phyloP scores from a whole-genome alignment of 2,888 invertebrate species.

The Drosophila multiciliata region DNA sequence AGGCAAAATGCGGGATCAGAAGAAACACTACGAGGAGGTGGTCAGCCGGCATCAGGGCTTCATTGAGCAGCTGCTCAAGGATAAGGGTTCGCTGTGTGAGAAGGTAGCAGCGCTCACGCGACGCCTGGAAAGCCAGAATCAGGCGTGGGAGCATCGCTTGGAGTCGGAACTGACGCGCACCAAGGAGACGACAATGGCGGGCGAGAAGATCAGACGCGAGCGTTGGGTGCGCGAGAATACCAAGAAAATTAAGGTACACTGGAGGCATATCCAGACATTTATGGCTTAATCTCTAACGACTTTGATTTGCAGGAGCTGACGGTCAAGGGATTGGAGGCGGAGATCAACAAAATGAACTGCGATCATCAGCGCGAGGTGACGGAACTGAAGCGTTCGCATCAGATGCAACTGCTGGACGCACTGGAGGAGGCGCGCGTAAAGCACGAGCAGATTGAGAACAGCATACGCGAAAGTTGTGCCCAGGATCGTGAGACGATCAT shows the following conservation, averaged over 20 bases:
- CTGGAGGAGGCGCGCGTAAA: conserved; percentile 88
- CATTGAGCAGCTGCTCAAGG: conserved; percentile 92
- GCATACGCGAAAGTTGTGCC: conserved; percentile 87
- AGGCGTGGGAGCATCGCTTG: conserved; percentile 90
- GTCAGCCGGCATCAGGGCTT: conserved; percentile 93
- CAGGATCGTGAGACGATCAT: conserved; percentile 88
- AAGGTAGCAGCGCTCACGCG: conserved; percentile 84
- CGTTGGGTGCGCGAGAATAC: conserved; percentile 94
- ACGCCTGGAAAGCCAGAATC: conserved; percentile 86
- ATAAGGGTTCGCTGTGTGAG: conserved; percentile 91
- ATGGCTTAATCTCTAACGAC: neutral
- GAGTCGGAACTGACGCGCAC: conserved; percentile 90
- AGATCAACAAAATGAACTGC: conserved; percentile 91
- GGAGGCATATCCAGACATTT: rapidly evolving
- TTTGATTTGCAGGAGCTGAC: conserved; percentile 89
- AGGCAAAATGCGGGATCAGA: conserved; percentile 86
- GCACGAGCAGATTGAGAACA: conserved; percentile 87
- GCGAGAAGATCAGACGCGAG: conserved; percentile 90
- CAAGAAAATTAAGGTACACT: conserved; percentile 91
- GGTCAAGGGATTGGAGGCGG: conserved; percentile 94
- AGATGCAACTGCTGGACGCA: conserved; percentile 89
- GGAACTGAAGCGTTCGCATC: conserved; percentile 86
- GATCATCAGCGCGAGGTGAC: conserved; percentile 89
- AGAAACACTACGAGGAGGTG: conserved; percentile 90
- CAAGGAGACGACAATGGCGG: conserved; percentile 91